phyloP scores from a whole-genome alignment of 2,797 vertebrate species.

The Rachycentron canadum region DNA sequence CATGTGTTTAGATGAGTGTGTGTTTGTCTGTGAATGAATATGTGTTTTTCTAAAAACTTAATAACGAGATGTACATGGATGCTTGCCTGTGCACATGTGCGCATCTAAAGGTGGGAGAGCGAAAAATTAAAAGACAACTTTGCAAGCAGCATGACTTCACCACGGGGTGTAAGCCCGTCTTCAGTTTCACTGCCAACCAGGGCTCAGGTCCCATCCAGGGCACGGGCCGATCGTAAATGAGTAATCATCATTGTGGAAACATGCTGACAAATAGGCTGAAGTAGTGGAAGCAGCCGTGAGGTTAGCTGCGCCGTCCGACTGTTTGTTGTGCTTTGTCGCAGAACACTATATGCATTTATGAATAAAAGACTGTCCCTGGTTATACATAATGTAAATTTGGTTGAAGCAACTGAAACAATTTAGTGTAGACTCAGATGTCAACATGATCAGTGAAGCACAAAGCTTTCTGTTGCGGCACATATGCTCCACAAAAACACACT shows the following conservation, averaged over 20 bases:
- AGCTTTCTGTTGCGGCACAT: conserved; percentile 9
- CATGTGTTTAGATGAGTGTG: not conserved
- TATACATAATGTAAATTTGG: not conserved
- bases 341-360: conserved; percentile 4
- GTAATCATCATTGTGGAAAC: conserved; percentile 47
- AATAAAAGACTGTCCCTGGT: not conserved
- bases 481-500: not conserved
- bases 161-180: conserved; percentile 21
- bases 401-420: not conserved
- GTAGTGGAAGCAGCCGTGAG: conserved; percentile 36
- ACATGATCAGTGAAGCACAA: conserved; percentile 14
- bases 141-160: conserved; percentile 59
- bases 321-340: not conserved
- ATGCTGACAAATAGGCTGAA: conserved; percentile 59
- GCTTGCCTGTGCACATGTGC: not conserved
- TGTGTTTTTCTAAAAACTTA: not conserved
- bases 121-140: conserved; percentile 41
- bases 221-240: conserved; percentile 36
- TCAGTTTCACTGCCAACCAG: conserved; percentile 29
- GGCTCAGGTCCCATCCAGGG: conserved; percentile 25
- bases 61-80: not conserved
- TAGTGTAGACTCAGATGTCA: conserved; percentile 12
- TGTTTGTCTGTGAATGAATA: not conserved
- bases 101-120: not conserved
- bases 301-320: conserved; percentile 26